Evolutionary conservation across 1,140 invertebrate species (phyloP).

Genomic region (Spodoptera litura): DNA sequence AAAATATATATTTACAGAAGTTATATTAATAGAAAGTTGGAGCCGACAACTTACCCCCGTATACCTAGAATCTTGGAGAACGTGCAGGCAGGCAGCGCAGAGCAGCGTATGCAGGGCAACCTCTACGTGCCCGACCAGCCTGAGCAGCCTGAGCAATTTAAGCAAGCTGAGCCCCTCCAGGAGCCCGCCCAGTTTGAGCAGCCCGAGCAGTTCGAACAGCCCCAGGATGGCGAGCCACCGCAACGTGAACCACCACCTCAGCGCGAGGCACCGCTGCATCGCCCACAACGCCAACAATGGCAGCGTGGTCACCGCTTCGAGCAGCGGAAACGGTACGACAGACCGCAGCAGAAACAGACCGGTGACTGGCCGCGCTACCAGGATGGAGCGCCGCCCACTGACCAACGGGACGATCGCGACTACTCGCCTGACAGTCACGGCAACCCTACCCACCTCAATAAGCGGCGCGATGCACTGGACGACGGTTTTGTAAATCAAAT

Average conservation of each 20-base stretch:
- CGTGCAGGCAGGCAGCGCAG: background rate
- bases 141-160: background rate
- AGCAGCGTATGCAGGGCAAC: background rate
- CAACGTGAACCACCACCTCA: background rate
- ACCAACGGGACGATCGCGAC: background rate
- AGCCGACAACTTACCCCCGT: background rate
- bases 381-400: background rate
- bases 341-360: no score
- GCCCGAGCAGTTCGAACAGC: background rate
- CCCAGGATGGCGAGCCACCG: background rate
- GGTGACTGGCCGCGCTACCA: no score
- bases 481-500: no score
- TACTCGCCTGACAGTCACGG: background rate
- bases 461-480: background rate
- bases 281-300: no score
- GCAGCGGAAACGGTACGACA: no score
- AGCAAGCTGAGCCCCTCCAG: background rate
- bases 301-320: no score
- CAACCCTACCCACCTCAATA: background rate
- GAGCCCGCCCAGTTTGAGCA: background rate
- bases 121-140: no score
- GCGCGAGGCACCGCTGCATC: background rate
- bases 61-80: background rate
- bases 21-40: background rate
- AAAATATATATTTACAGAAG: slow-evolving; percentile 4